phyloP scores from a whole-genome alignment of 2,113 vertebrate species.

The Corythoichthys haematopterus region DNA sequence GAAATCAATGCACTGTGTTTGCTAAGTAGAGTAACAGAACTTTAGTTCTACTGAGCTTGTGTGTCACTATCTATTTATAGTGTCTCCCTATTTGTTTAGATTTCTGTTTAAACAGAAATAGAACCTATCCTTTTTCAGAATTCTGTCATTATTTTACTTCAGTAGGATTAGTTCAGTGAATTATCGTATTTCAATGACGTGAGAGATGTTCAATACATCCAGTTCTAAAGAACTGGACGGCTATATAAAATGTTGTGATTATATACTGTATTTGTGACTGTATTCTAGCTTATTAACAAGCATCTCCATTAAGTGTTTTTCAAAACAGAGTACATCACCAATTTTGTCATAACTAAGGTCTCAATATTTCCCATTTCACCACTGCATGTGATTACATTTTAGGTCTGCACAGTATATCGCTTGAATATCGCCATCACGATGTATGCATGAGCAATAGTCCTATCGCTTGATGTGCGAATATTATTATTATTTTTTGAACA shows the following conservation, averaged over 20 bases:
- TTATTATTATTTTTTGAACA: too few species aligned
- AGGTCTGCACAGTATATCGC: too few species aligned
- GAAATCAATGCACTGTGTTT: slow-evolving; percentile 32
- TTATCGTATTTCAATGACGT: too few species aligned
- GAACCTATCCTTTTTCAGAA: slow-evolving; percentile 4
- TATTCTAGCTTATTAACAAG: background rate
- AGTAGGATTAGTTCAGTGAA: background rate
- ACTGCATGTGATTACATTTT: too few species aligned
- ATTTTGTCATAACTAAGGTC: too few species aligned
- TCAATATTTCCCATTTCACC: background rate
- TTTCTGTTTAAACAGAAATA: slow-evolving; percentile 8
- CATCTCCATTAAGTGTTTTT: background rate
- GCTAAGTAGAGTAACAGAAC: slow-evolving; percentile 11
- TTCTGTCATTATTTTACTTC: background rate
- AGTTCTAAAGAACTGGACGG: too few species aligned
- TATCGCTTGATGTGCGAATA: too few species aligned
- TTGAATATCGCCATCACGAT: too few species aligned
- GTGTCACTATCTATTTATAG: slow-evolving; percentile 1
- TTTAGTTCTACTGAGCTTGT: slow-evolving; percentile 14
- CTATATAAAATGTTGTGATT: too few species aligned
- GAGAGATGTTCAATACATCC: too few species aligned
- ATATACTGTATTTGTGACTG: too few species aligned
- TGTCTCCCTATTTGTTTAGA: slow-evolving; percentile 2
- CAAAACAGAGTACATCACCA: background rate
- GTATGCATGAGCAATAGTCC: too few species aligned